Conservation (phyloP, 2,797 vertebrate species). For the Danio jaintianensis region DNA sequence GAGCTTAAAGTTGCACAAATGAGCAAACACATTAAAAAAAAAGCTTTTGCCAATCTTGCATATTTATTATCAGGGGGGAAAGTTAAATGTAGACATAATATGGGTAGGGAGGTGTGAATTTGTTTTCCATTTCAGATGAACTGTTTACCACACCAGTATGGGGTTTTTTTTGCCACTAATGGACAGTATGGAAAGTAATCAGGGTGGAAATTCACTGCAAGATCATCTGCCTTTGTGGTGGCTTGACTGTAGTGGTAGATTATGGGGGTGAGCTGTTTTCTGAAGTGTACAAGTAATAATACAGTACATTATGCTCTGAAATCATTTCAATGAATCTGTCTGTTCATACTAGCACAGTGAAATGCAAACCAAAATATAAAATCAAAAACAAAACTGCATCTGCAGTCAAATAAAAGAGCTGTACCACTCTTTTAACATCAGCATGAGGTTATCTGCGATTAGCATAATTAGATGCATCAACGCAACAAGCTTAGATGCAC, state of each 20-base stretch:
- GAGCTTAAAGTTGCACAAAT: too few relatives aligned
- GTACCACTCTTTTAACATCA: not conserved
- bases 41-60: too few relatives aligned
- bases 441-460: too few relatives aligned
- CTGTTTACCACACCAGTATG: not conserved
- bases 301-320: not conserved
- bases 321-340: not conserved
- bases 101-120: not conserved
- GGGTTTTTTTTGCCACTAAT: constrained; percentile 5
- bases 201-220: constrained; percentile 14
- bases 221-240: not conserved
- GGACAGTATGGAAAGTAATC: constrained; percentile 15
- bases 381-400: not conserved
- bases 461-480: not conserved
- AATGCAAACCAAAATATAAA: not conserved
- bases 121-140: constrained; percentile 13
- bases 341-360: not conserved
- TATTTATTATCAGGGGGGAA: too few relatives aligned
- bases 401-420: not conserved
- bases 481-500: not conserved
- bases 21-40: too few relatives aligned
- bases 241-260: constrained; percentile 14
- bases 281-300: not conserved
- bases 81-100: not conserved
- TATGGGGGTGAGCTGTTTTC: constrained; percentile 10